These are phyloP conservation scores for Acanthaster planci DNA, from an alignment of 35 echinoderm and acorn worm genomes.

Conservation along the genomic window DNA sequence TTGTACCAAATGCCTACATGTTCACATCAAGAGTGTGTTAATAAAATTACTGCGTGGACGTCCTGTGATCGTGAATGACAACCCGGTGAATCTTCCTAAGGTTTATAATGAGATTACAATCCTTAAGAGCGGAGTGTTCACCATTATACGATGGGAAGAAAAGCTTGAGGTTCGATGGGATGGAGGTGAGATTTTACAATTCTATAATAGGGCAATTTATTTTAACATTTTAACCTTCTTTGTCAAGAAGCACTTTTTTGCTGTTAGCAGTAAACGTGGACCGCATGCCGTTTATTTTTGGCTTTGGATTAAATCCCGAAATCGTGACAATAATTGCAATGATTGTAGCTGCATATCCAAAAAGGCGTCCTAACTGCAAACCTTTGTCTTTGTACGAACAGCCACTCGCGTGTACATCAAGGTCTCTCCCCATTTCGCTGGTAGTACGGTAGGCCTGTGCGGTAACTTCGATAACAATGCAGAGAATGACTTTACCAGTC, in stretches of 20 bases:
- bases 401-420: slow-evolving; percentile 47
- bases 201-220: too few relatives aligned
- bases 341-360: too few relatives aligned
- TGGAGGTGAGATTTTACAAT: slow-evolving; percentile 23
- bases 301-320: too few relatives aligned
- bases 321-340: too few relatives aligned
- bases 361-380: too few relatives aligned
- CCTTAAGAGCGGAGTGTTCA: slow-evolving; percentile 10
- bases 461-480: slow-evolving; percentile 66
- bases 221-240: too few relatives aligned
- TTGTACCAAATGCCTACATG: slow-evolving; percentile 73
- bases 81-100: slow-evolving; percentile 24
- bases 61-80: slow-evolving; percentile 27
- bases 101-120: slow-evolving; percentile 32
- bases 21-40: slow-evolving; percentile 6
- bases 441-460: slow-evolving; percentile 65
- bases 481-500: slow-evolving; percentile 54
- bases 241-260: too few relatives aligned
- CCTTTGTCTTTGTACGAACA: background rate
- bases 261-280: too few relatives aligned
- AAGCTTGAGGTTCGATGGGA: slow-evolving; percentile 37
- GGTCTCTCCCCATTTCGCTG: slow-evolving; percentile 22
- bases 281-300: too few relatives aligned
- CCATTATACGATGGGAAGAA: slow-evolving; percentile 10
- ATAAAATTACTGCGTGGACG: slow-evolving; percentile 22